These are phyloP conservation scores for Okapia johnstoni DNA, from an alignment of 2,113 vertebrate genomes.

Conservation along the genomic window DNA sequence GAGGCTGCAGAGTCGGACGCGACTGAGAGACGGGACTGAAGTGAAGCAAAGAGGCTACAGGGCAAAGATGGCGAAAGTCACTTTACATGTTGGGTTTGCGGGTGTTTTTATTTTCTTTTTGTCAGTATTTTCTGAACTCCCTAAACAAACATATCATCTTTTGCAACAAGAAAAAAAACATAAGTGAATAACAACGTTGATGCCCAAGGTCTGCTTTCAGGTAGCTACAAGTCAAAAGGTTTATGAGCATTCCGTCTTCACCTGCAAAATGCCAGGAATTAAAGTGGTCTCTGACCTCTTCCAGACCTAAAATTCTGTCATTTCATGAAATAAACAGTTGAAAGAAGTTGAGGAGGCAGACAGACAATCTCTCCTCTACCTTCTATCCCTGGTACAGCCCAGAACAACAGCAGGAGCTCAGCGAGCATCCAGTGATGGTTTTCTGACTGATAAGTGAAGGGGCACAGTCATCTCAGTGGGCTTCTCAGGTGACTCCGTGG, in stretches of 20 bases:
- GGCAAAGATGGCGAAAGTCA: background rate
- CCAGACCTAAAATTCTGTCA: background rate
- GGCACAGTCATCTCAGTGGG: accelerated
- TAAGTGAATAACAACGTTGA: background rate
- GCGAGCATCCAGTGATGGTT: background rate
- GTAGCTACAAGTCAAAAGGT: background rate
- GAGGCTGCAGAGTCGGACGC: background rate
- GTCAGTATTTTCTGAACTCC: background rate
- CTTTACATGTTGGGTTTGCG: background rate
- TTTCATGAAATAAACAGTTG: background rate
- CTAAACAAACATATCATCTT: background rate
- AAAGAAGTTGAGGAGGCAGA: background rate
- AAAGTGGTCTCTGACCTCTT: background rate
- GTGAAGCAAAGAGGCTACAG: background rate
- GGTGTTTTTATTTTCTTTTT: background rate
- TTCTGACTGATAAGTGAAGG: background rate
- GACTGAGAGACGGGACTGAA: background rate
- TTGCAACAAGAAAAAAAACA: background rate
- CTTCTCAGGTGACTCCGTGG: background rate
- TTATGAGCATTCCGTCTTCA: background rate
- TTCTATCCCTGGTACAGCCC: background rate
- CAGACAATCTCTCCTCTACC: background rate
- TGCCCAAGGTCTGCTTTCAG: background rate
- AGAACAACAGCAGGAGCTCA: background rate
- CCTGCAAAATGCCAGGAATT: background rate